phyloP scores from a whole-genome alignment of 2,113 vertebrate species.

The Columbina picui region DNA sequence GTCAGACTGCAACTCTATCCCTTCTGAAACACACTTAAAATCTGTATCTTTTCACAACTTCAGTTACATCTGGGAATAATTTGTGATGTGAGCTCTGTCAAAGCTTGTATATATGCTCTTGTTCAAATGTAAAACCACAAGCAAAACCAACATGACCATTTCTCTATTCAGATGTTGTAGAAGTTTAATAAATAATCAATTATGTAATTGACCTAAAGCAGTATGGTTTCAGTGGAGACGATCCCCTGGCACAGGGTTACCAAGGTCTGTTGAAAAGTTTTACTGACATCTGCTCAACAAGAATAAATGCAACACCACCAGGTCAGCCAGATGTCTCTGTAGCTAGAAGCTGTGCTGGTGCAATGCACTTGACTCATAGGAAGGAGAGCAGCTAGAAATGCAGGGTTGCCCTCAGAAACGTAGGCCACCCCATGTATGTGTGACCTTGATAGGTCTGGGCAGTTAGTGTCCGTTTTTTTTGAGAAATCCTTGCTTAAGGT shows the following conservation, averaged over 20 bases:
- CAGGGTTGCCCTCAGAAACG: neutral
- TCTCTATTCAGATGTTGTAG: neutral
- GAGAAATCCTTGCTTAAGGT: neutral
- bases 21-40: neutral
- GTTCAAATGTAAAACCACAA: neutral
- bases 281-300: neutral
- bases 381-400: neutral
- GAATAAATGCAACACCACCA: neutral
- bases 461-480: neutral
- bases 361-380: rapidly evolving
- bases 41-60: neutral
- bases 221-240: neutral
- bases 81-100: neutral
- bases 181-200: neutral
- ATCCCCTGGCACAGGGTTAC: neutral
- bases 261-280: neutral
- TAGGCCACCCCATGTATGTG: rapidly evolving
- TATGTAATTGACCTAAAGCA: neutral
- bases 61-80: neutral
- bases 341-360: neutral
- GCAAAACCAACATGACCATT: neutral
- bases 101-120: neutral
- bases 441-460: neutral
- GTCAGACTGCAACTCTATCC: neutral
- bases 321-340: neutral